Conservation (phyloP, 2,888 invertebrate genomes). For the Eucriotettix oculatus region DNA sequence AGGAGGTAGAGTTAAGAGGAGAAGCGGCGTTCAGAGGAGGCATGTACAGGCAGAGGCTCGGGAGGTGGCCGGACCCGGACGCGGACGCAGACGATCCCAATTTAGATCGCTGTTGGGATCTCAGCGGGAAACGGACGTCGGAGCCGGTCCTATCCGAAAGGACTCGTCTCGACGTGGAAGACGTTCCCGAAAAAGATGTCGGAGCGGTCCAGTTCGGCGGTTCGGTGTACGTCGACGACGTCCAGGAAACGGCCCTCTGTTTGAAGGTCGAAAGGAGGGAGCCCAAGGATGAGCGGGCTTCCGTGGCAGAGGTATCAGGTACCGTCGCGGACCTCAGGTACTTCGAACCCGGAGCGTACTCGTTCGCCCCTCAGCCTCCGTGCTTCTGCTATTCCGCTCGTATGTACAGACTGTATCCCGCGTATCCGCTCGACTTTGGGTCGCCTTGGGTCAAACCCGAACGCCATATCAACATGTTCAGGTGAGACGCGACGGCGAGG, state of each 20-base stretch:
- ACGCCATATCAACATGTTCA: no score
- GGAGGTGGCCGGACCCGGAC: constrained; percentile 16
- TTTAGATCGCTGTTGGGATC: constrained; percentile 15
- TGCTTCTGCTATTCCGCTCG: no score
- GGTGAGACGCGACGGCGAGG: no score
- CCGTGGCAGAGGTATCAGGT: no score
- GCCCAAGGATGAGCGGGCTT: not conserved
- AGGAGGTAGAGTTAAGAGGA: constrained; percentile 25
- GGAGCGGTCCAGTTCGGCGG: constrained; percentile 1
- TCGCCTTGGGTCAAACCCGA: no score
- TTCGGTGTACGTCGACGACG: constrained; percentile 6
- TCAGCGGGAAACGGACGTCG: constrained; percentile 11
- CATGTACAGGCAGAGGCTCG: constrained; percentile 24
- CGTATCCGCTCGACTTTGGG: no score
- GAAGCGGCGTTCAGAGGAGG: constrained; percentile 20
- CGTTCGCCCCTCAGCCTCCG: no score
- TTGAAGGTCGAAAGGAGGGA: constrained; percentile 22
- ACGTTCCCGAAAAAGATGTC: constrained; percentile 12
- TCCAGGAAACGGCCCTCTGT: constrained; percentile 27
- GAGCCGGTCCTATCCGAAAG: not conserved
- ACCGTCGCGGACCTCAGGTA: no score
- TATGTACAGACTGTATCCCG: no score
- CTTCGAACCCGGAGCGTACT: no score
- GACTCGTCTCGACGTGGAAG: not conserved
- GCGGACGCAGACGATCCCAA: constrained; percentile 5